Evolutionary conservation across 2,113 vertebrate genomes (phyloP).

Genomic region (Illadopsis cleaveri): DNA sequence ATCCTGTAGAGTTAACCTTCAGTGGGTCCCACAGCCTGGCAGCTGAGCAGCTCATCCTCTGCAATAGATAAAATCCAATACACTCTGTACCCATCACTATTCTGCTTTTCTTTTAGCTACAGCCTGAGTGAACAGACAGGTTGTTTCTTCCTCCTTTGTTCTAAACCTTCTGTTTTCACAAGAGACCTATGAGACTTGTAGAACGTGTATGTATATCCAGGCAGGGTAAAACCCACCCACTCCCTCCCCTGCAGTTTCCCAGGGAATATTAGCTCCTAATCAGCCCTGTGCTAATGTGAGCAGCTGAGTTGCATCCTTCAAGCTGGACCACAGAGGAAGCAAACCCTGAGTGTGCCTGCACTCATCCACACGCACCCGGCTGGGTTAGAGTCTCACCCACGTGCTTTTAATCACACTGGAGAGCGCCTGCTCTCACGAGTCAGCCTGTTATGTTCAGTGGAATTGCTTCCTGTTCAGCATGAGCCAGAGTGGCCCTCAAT

Average conservation of each 20-base stretch:
- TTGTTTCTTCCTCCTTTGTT: not conserved
- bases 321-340: not conserved
- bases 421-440: not conserved
- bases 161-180: not conserved
- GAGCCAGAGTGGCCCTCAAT: not conserved
- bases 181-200: not conserved
- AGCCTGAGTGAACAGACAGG: not conserved
- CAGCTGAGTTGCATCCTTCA: not conserved
- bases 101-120: not conserved
- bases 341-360: not conserved
- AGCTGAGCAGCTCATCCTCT: not conserved
- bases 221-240: not conserved
- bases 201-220: rapidly evolving
- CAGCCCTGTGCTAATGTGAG: not conserved
- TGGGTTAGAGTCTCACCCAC: not conserved
- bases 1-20: not conserved
- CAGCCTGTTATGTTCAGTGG: not conserved
- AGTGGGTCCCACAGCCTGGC: not conserved
- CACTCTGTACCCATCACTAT: not conserved
- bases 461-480: not conserved
- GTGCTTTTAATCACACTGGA: not conserved
- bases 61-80: not conserved
- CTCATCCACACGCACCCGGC: not conserved
- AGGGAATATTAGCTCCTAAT: not conserved
- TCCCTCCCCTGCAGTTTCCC: not conserved